Conservation (phyloP, 2,113 vertebrate species). For the Calyptomena viridis region DNA sequence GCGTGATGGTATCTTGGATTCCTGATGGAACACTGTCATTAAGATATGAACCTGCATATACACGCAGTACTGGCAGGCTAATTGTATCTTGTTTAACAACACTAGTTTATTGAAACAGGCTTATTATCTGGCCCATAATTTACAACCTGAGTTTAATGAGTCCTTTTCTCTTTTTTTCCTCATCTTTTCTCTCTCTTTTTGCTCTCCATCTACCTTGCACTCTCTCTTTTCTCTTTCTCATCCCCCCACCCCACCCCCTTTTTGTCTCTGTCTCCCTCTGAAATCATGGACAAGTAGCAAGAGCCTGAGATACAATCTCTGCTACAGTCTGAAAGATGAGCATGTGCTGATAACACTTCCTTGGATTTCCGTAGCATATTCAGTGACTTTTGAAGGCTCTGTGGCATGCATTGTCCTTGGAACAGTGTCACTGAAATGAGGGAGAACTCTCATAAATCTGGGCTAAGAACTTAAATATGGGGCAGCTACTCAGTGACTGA, state of each 20-base stretch:
- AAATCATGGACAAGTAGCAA: not conserved
- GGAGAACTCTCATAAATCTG: not conserved
- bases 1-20: not conserved
- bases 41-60: not conserved
- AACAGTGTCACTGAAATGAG: not conserved
- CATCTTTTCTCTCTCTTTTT: not conserved
- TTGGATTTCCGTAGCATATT: not conserved
- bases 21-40: not conserved
- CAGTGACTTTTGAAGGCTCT: not conserved
- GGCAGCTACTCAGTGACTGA: not conserved
- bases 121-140: not conserved
- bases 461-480: not conserved
- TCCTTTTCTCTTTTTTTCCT: not conserved
- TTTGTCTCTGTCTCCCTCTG: not conserved
- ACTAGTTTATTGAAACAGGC: constrained; percentile 5
- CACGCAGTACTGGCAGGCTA: not conserved
- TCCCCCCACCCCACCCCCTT: not conserved
- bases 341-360: not conserved
- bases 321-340: not conserved
- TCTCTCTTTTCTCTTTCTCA: not conserved
- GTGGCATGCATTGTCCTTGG: not conserved
- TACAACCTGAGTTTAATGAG: constrained; percentile 8
- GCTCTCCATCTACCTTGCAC: not conserved
- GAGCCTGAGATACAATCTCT: not conserved
- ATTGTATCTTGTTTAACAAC: not conserved